phyloP scores from a whole-genome alignment of 2,797 vertebrate species.

The Cossypha heuglini region DNA sequence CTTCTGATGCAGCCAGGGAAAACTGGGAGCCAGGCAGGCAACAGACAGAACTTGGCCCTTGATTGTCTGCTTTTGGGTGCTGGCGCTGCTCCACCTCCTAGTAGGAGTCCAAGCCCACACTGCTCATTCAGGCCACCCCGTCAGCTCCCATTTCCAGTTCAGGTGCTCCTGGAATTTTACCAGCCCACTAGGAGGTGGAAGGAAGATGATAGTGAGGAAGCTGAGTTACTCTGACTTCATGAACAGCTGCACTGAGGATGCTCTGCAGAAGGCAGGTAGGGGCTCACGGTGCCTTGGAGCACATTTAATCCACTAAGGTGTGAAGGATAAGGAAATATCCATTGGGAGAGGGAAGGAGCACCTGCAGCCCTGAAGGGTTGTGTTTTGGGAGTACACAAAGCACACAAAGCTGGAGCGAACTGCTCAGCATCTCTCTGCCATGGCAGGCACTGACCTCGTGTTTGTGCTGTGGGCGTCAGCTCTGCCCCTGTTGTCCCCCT shows the following conservation, averaged over 20 bases:
- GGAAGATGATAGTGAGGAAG: not conserved
- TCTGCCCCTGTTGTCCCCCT: accelerated
- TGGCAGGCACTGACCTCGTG: accelerated
- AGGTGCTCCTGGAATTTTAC: not conserved
- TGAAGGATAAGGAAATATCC: not conserved
- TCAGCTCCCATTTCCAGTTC: not conserved
- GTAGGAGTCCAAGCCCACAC: not conserved
- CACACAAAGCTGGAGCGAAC: not conserved
- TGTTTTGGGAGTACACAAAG: not conserved
- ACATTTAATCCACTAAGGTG: not conserved
- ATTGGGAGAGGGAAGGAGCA: not conserved
- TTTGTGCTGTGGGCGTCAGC: not conserved
- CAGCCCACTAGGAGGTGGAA: not conserved
- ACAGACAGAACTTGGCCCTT: accelerated
- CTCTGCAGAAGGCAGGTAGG: not conserved
- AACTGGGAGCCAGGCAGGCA: not conserved
- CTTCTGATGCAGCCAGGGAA: not conserved
- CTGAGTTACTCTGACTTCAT: not conserved
- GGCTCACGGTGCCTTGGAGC: not conserved
- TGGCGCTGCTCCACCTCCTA: not conserved
- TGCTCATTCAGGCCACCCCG: not conserved
- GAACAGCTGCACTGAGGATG: not conserved
- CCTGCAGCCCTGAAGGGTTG: accelerated
- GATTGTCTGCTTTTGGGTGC: not conserved
- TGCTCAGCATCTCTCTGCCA: not conserved